These are phyloP conservation scores for Metridium senile DNA, from an alignment of 92 coral and sea anemone species.

Conservation along the genomic window DNA sequence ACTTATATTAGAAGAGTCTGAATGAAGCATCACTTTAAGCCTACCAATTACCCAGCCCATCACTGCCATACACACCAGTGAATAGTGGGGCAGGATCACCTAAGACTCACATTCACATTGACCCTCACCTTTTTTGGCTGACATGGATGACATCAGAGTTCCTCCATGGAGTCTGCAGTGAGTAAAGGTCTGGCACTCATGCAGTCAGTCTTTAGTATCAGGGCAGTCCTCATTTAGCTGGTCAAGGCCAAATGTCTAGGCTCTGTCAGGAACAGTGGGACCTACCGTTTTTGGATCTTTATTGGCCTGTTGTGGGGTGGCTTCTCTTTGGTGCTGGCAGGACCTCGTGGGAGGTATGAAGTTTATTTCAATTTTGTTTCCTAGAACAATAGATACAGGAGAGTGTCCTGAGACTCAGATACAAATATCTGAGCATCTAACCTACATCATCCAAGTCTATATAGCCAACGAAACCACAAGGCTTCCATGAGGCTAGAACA, in stretches of 20 bases:
- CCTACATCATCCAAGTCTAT: not conserved
- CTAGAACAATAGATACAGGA: conserved; percentile 5
- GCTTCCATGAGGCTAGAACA: not conserved
- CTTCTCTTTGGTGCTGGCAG: conserved; percentile 35
- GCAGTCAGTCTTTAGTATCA: conserved; percentile 19
- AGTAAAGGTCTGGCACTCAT: conserved; percentile 8
- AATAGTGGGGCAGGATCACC: conserved; percentile 22
- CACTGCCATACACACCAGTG: conserved; percentile 28
- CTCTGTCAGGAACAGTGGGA: conserved; percentile 20
- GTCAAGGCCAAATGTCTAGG: conserved; percentile 12
- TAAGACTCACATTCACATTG: conserved; percentile 16
- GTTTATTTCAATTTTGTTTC: conserved; percentile 26
- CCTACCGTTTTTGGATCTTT: conserved; percentile 13
- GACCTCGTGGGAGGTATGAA: conserved; percentile 39
- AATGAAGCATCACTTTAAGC: conserved; percentile 24
- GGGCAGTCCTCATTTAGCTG: conserved; percentile 23
- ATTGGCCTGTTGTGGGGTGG: conserved; percentile 29
- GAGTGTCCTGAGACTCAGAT: not conserved
- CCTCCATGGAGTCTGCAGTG: conserved; percentile 36
- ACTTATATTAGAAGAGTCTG: conserved; percentile 20
- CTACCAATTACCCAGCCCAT: conserved; percentile 25
- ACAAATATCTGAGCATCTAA: not conserved
- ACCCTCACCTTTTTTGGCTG: conserved; percentile 26
- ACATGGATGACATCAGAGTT: conserved; percentile 17
- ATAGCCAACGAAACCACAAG: not conserved